Percentiles rank a stretch among this genome's conserved stretches.
Conservation (phyloP, 2,113 vertebrate species). For the Oreocharis arfaki region DNA sequence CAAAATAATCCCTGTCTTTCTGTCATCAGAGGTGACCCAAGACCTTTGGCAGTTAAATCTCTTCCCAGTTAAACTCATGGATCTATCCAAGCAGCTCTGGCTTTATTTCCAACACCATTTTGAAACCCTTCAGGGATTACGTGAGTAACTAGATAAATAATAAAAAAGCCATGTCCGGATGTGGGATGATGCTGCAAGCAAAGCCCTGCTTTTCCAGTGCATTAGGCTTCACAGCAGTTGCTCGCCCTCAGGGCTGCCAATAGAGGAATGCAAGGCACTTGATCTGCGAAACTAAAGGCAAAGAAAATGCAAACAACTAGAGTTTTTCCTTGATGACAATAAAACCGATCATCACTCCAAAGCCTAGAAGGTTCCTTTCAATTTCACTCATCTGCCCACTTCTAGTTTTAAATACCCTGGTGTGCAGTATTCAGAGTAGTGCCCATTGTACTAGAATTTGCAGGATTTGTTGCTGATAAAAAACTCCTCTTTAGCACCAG, state of each 20-base stretch:
- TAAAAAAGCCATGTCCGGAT: neutral
- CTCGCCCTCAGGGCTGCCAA: neutral
- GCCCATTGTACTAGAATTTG: neutral
- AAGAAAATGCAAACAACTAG: neutral
- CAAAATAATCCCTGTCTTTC: neutral
- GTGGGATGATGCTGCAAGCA: neutral
- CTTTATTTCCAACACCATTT: neutral
- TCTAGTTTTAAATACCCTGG: neutral
- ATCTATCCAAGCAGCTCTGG: neutral
- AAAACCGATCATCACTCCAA: neutral
- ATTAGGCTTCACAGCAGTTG: neutral
- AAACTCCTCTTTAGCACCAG: neutral
- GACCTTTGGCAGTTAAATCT: neutral
- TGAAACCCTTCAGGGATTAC: neutral
- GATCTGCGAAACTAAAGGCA: neutral
- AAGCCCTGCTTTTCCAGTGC: neutral
- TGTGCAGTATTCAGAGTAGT: neutral
- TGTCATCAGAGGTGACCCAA: neutral
- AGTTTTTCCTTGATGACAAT: neutral
- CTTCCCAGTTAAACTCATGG: neutral
- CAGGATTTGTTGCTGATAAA: neutral
- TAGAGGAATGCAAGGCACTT: neutral
- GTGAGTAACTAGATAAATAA: neutral
- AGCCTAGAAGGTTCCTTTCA: neutral
- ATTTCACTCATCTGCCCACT: neutral